phyloP scores from a whole-genome alignment of 2,888 invertebrate species.

The Tachina grossa region DNA sequence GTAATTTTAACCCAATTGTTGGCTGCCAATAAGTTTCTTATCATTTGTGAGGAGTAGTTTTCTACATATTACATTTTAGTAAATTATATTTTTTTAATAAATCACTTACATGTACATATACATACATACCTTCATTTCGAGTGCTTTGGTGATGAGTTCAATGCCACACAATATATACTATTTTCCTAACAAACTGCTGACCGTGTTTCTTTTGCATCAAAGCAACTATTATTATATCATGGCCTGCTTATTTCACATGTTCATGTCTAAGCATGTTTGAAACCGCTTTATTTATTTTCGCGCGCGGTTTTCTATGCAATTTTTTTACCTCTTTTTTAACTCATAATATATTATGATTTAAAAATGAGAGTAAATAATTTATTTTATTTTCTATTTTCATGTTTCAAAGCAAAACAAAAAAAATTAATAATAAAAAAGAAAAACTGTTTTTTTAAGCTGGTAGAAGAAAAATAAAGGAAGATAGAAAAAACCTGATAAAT shows the following conservation, averaged over 20 bases:
- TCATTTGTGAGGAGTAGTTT: neutral
- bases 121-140: slow-evolving; percentile 2
- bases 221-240: neutral
- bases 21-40: slow-evolving; percentile 5
- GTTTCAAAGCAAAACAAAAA: slow-evolving; percentile 12
- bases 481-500: slow-evolving; percentile 62
- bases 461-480: neutral
- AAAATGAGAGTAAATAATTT: slow-evolving; percentile 45
- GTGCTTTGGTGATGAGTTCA: slow-evolving; percentile 60
- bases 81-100: neutral
- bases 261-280: slow-evolving; percentile 26
- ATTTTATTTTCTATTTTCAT: slow-evolving; percentile 36
- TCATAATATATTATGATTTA: neutral
- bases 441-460: too few relatives aligned
- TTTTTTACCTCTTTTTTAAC: neutral
- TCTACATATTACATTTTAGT: neutral
- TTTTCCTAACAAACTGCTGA: slow-evolving; percentile 6
- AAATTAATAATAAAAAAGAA: neutral
- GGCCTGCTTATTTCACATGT: slow-evolving; percentile 32
- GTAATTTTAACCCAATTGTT: slow-evolving; percentile 16
- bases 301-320: slow-evolving; percentile 16
- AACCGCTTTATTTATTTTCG: slow-evolving; percentile 33
- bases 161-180: slow-evolving; percentile 27
- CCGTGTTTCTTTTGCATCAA: slow-evolving; percentile 15
- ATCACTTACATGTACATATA: slow-evolving; percentile 2